Percentiles rank a stretch among this genome's conserved stretches.
These are phyloP conservation scores for Nemotelus nigrinus DNA, from an alignment of 2,888 invertebrate genomes.

Conservation along the genomic window DNA sequence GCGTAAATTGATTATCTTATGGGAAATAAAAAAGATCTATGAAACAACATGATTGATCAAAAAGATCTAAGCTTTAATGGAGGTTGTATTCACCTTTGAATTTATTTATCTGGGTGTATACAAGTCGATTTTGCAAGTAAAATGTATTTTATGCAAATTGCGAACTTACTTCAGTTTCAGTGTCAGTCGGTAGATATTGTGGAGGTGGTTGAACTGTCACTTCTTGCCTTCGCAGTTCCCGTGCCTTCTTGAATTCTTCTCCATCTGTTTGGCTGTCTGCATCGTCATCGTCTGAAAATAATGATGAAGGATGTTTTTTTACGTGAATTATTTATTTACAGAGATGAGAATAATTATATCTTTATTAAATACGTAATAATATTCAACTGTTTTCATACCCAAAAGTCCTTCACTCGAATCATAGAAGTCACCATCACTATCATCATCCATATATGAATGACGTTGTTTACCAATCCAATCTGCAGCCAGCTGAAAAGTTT, in stretches of 20 bases:
- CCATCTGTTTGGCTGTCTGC: slow-evolving; percentile 80
- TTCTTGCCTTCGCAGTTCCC: slow-evolving; percentile 75
- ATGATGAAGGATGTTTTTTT: too few relatives aligned
- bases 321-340: too few relatives aligned
- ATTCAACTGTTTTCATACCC: slow-evolving; percentile 54
- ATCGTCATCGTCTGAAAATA: slow-evolving; percentile 65
- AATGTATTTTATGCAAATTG: not conserved
- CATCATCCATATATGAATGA: slow-evolving; percentile 65
- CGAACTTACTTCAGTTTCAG: slow-evolving; percentile 75
- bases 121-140: not conserved
- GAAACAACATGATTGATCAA: too few relatives aligned
- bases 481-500: slow-evolving; percentile 75
- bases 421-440: slow-evolving; percentile 63
- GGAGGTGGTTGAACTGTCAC: slow-evolving; percentile 73
- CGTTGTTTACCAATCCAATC: slow-evolving; percentile 73
- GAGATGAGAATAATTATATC: too few relatives aligned
- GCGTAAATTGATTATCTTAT: too few relatives aligned
- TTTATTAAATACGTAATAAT: not conserved
- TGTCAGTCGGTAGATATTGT: slow-evolving; percentile 72
- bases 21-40: too few relatives aligned
- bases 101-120: too few relatives aligned
- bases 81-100: too few relatives aligned
- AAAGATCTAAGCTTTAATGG: too few relatives aligned
- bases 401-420: slow-evolving; percentile 65
- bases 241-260: slow-evolving; percentile 73